These are phyloP conservation scores for Pristionchus mayeri DNA, from an alignment of 2,888 invertebrate genomes.

Conservation along the genomic window DNA sequence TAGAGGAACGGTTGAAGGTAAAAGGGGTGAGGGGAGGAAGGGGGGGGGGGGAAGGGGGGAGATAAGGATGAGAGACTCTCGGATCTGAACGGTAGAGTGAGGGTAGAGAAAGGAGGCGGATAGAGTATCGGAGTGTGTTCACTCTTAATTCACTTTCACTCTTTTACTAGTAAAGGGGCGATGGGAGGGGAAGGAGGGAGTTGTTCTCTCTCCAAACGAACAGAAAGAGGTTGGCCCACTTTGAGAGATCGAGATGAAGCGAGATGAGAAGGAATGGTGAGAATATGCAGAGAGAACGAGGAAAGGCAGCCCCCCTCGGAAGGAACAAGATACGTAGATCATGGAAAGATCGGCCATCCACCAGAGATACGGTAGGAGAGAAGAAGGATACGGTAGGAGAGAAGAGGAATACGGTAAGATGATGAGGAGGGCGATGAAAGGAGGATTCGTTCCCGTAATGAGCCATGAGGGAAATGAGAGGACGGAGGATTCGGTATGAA, in stretches of 20 bases:
- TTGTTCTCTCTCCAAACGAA: conserved; percentile 29
- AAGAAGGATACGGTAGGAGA: background rate
- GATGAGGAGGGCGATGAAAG: background rate
- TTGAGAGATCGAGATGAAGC: conserved; percentile 29
- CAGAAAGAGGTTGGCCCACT: conserved; percentile 34
- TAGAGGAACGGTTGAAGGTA: background rate
- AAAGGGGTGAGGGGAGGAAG: background rate
- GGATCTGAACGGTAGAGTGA: conserved; percentile 23
- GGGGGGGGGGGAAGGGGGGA: background rate
- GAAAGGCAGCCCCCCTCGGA: background rate
- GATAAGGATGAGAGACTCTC: background rate
- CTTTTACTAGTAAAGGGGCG: conserved; percentile 36
- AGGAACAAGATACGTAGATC: background rate
- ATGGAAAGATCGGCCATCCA: background rate
- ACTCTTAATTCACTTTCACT: conserved; percentile 42
- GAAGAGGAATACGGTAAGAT: background rate
- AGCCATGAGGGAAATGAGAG: conserved; percentile 42
- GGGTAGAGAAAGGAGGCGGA: background rate
- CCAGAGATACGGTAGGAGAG: background rate
- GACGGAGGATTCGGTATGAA: conserved; percentile 30
- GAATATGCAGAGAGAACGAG: background rate
- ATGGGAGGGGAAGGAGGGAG: conserved; percentile 16
- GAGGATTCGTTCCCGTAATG: conserved; percentile 12
- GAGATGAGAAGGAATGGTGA: background rate
- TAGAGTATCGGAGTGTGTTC: conserved; percentile 32